Base-by-base conservation (phyloP, 2,888 invertebrate species). In the Heliconius ismenius region DNA sequence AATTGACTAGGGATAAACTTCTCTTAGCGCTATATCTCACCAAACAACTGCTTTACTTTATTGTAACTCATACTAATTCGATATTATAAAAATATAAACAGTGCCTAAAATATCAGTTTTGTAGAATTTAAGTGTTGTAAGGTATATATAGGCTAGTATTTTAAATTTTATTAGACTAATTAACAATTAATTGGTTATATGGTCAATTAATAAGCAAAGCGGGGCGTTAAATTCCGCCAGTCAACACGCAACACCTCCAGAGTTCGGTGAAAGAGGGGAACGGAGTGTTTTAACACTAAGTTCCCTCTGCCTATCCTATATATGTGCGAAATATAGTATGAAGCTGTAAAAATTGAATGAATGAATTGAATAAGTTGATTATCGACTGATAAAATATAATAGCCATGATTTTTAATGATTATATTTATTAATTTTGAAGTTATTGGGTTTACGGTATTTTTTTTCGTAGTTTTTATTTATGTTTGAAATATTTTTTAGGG, bases 1-100 rank as follows among this genome's bases (percentile, higher is more conserved):
- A 67, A 39, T 67, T 39, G 39, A 39, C n/a, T 39, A 36, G 24
- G 39, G 65, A 65, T 65, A 65, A 67, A 39, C n/a, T 67, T n/a
- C n/a, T n/a, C n/a, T n/a, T 39, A 67, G 28, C 36, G 65, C 24
- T n/a, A 32, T 32, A 32, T 7, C 32, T 32, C 65, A 67, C 39
- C 4, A n/a, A 39, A 67, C n/a, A 67, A 63, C 28, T 63, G 39
- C 13, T 67, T 39, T 39, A 67, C 63, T 24, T 67, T n/a, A 39
- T 36, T 24, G 24, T 67, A 67, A 67, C 13, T 67, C 24, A 13
- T 36, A 39, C 13, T 65, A 24, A n/a, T 65, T 39, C 39, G 21
- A 39, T 67, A 67, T n/a, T 54, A 54, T 21, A 39, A 36, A n/a
- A 24, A 36, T 39, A 67, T 39, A 67, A 9, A 21, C 7, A 39